Base-by-base conservation (phyloP, 2,888 invertebrate genomes). In the Teleiodes luculella region DNA sequence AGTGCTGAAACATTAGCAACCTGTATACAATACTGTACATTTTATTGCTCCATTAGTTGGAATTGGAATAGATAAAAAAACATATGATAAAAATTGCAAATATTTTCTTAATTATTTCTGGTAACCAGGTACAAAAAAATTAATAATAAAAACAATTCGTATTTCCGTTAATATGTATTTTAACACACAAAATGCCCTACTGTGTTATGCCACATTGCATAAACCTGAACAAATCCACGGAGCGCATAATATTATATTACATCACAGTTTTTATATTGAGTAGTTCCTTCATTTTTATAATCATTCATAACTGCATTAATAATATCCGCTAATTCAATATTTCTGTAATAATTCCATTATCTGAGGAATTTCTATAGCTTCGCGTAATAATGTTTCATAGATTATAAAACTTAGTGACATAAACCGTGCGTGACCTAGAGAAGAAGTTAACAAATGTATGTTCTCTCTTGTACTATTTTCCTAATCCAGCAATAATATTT, bases 201-300 rank as follows among this genome's bases (percentile, higher is more conserved):
- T 33, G n/a, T 33, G n/a, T n/a, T n/a, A n/a, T n/a, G n/a, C n/a
- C 33, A 33, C 33, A 43, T 43, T 43, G 28, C 43, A 43, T 28
- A 28, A 43, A 28, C 28, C 6, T 28, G 39, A 20, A 13, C 13
- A 20, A 11, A 24, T 24, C n/a, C 20, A 4, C 24, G 20, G 2
- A 1, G 11, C 24, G 24, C 43, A 43, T 28, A n/a, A n/a, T n/a
- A n/a, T n/a, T n/a, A n/a, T 28, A n/a, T 20, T 43, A 43, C 43
- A 43, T 43, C 24, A 43, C 24, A 24, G 28, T 7, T 28, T 24
- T 24, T 43, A 24, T 43, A 11, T 18, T 2, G 18, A 18, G 18
- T 10, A 3, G 16, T 41, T 41, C 18, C 39, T 18, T 41, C 39
- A 18, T 20, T 41, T 41, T 41, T 20, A 41, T 41, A 41, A 18